Percentiles rank a stretch among this genome's conserved stretches.
phyloP scores from a whole-genome alignment of 2,797 vertebrate genomes.

The Rhinella marina region DNA sequence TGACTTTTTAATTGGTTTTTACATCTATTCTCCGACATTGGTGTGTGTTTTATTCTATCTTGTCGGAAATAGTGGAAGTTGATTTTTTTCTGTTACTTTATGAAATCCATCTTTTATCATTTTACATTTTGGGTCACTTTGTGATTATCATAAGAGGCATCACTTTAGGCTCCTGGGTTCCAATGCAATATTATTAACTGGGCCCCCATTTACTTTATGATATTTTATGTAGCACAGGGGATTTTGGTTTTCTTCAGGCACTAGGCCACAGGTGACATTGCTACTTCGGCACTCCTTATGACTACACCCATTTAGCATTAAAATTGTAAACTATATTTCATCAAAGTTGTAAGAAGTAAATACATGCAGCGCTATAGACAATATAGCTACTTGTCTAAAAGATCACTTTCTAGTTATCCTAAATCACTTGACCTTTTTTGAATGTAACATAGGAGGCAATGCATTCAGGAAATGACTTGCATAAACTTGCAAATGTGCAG shows the following conservation, averaged over 20 bases:
- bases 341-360: too few relatives aligned
- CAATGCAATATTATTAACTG: too few relatives aligned
- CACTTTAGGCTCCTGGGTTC: background rate
- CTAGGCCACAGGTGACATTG: too few relatives aligned
- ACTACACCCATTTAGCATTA: too few relatives aligned
- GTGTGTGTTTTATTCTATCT: background rate
- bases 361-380: too few relatives aligned
- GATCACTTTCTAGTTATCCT: background rate
- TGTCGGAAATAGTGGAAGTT: background rate
- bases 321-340: too few relatives aligned
- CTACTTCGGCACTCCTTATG: too few relatives aligned
- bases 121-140: background rate
- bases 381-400: too few relatives aligned
- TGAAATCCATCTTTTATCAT: background rate
- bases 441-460: background rate
- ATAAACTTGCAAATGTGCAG: background rate
- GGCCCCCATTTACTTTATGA: too few relatives aligned
- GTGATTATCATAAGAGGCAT: background rate
- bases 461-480: background rate
- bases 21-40: background rate
- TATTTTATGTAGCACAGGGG: too few relatives aligned
- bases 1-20: constrained; percentile 5
- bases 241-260: too few relatives aligned
- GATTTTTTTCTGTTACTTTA: background rate
- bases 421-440: background rate